Evolutionary conservation across 2,797 vertebrate genomes (phyloP).

Genomic region (Semaprochilodus insignis): DNA sequence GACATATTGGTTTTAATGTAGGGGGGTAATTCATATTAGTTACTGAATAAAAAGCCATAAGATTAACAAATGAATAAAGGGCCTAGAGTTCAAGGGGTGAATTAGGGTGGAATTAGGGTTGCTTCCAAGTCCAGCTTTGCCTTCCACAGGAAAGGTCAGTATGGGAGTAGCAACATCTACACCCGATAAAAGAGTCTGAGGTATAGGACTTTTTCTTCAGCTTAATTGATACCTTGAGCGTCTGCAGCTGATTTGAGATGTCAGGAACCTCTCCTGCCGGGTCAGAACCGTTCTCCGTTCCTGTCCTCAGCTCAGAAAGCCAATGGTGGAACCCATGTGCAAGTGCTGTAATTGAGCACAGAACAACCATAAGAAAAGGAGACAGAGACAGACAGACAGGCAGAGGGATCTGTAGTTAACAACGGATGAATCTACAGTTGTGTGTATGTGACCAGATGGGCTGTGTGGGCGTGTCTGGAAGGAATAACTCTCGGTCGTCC

Average conservation of each 20-base stretch:
- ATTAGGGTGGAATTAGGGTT: too few relatives aligned
- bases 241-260: conserved; percentile 82
- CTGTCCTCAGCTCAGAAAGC: conserved; percentile 81
- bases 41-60: too few relatives aligned
- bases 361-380: conserved; percentile 32
- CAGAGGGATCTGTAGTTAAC: conserved; percentile 14
- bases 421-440: conserved; percentile 13
- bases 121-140: too few relatives aligned
- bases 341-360: conserved; percentile 78
- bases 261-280: conserved; percentile 83
- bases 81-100: too few relatives aligned
- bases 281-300: conserved; percentile 82
- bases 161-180: background rate
- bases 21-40: background rate
- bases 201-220: background rate
- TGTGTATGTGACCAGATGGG: conserved; percentile 65
- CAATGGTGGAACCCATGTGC: conserved; percentile 88
- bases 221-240: conserved; percentile 83
- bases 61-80: background rate
- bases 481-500: conserved; percentile 71
- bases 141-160: background rate
- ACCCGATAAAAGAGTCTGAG: background rate
- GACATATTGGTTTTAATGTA: background rate
- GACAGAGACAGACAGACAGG: conserved; percentile 29
- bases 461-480: conserved; percentile 74